phyloP scores from a whole-genome alignment of 2,797 vertebrate species.

The Pangasius mekongensis region DNA sequence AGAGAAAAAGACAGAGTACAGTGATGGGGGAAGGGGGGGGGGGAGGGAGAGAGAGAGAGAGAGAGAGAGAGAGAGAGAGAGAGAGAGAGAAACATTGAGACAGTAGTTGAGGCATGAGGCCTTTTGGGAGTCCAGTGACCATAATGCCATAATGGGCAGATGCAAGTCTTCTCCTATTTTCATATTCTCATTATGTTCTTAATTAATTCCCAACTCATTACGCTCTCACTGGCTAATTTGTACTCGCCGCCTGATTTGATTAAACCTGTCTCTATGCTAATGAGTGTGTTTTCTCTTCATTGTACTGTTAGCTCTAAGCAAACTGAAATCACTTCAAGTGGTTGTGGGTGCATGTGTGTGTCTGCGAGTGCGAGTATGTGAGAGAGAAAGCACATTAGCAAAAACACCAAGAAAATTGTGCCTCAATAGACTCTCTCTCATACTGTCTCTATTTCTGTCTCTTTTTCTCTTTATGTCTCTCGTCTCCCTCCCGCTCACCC shows the following conservation, averaged over 20 bases:
- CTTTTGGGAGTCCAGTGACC: slow-evolving; percentile 74
- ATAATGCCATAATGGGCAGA: slow-evolving; percentile 78
- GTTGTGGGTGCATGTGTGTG: slow-evolving; percentile 62
- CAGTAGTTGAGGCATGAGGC: slow-evolving; percentile 34
- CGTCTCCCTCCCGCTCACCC: slow-evolving; percentile 23
- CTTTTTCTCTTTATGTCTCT: slow-evolving; percentile 22
- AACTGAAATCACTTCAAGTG: slow-evolving; percentile 65
- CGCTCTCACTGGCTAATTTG: slow-evolving; percentile 85
- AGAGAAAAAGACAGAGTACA: background rate
- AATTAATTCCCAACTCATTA: slow-evolving; percentile 89
- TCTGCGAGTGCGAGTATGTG: background rate
- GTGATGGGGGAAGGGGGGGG: background rate
- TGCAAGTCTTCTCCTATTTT: slow-evolving; percentile 65
- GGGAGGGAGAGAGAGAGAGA: background rate
- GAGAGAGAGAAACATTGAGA: slow-evolving; percentile 23
- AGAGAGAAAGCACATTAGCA: slow-evolving; percentile 39
- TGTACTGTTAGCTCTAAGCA: slow-evolving; percentile 71
- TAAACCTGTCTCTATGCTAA: slow-evolving; percentile 89
- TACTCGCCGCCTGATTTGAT: slow-evolving; percentile 83
- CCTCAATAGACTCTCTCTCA: slow-evolving; percentile 20
- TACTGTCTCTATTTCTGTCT: slow-evolving; percentile 33
- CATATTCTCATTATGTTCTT: slow-evolving; percentile 81
- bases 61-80: slow-evolving; percentile 5
- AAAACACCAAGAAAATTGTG: slow-evolving; percentile 38
- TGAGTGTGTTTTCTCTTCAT: slow-evolving; percentile 84